Percentiles rank a stretch among this genome's conserved stretches.
phyloP scores from a whole-genome alignment of 2,888 invertebrate species.

The Mantis religiosa region DNA sequence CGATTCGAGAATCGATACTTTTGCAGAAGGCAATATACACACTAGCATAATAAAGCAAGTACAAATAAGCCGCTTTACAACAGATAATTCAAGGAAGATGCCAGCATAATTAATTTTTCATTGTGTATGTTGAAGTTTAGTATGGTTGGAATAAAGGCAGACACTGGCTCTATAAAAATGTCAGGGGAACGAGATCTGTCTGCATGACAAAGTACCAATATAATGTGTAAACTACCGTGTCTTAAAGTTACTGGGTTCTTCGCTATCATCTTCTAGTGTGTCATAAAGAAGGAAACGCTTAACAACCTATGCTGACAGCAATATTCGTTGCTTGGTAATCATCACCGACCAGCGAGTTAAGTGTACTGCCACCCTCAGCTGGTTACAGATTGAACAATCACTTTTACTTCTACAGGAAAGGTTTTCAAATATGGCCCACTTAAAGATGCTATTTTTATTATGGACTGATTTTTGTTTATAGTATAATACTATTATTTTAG shows the following conservation, averaged over 20 bases:
- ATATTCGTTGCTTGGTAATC: not conserved
- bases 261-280: not conserved
- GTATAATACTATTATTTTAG: no score
- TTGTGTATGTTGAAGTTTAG: not conserved
- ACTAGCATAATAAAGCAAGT: not conserved
- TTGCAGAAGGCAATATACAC: not conserved
- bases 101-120: not conserved
- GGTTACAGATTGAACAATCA: no score
- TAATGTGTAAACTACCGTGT: not conserved
- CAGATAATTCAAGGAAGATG: not conserved
- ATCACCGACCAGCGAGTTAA: not conserved
- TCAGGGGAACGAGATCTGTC: not conserved
- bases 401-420: no score
- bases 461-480: no score
- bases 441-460: no score
- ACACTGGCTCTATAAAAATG: not conserved
- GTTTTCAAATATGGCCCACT: no score
- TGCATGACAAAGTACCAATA: constrained; percentile 8
- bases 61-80: not conserved
- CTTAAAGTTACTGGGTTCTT: not conserved
- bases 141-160: not conserved
- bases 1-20: not conserved
- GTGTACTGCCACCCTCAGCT: not conserved
- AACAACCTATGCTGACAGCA: not conserved
- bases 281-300: not conserved